Base-by-base conservation (phyloP, 2,888 invertebrate genomes). In the Philereme transversata region DNA sequence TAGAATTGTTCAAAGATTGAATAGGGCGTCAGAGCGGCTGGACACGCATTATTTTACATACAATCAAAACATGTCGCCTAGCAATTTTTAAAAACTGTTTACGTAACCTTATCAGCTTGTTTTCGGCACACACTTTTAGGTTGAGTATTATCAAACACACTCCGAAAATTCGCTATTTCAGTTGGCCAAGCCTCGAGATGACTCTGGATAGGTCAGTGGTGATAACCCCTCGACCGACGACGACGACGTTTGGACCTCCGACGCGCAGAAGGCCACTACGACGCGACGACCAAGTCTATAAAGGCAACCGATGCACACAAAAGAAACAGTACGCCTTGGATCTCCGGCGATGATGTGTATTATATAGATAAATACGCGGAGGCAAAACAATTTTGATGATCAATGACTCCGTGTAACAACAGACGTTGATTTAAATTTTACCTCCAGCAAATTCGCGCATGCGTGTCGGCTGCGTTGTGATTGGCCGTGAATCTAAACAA, bases 341-440 rank as follows among this genome's bases (percentile, higher is more conserved):
- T 86, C 88, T 84, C 84, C 84, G 85, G 70, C 80, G 84, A 88
- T 78, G 87, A 88, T 89, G 90, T 82, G 75, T 84, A 82, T 79
- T 79, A 84, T 56, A 60, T 41, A 52, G 76, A 79, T 70, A 72
- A 72, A 62, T 73, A 73, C 73, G 75, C 73, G 76, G 71, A 64
- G 60, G 68, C 66, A 73, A 68, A 75, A 74, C 70, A 74, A 22
- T 51, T 86, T 85, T 81, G 74, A 88, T 88, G 84, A 76, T 72
- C 80, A 76, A 78, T 71, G 74, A 73, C 71, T 73, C 71, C 71
- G 72, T 72, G 70, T 22, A 2, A 22, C 82, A 75, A 69, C 10
- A 59, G 64, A 66, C 67, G 64, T 22, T 8, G 53, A 69, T 78
- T 86, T 85, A 70, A 71, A 86, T 84, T 78, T 77, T 77, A 84